Conservation (phyloP, 2,113 vertebrate species). For the Syngnathoides biaculeatus region DNA sequence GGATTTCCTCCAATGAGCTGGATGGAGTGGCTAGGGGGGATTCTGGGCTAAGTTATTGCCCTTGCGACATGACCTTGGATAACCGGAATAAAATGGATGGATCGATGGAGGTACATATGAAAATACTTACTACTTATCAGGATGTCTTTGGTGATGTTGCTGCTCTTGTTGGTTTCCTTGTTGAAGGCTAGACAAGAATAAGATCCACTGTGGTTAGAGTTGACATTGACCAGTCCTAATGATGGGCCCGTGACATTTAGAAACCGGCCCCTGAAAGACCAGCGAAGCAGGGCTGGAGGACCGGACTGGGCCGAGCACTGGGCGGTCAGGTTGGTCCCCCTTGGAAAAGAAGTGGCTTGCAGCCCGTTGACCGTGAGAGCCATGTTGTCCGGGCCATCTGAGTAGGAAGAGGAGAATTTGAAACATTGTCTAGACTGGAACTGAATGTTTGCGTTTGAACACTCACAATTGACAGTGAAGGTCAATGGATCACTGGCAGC, state of each 20-base stretch:
- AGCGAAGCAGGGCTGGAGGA: constrained; percentile 48
- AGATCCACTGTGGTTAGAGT: constrained; percentile 43
- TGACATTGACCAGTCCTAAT: constrained; percentile 31
- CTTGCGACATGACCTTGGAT: too few species aligned
- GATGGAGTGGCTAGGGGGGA: too few species aligned
- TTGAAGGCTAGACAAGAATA: constrained; percentile 63
- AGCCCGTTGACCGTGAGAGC: constrained; percentile 33
- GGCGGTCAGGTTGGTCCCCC: constrained; percentile 55
- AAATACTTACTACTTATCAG: constrained; percentile 39
- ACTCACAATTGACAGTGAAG: constrained; percentile 61
- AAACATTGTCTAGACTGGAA: not conserved
- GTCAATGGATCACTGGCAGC: constrained; percentile 37
- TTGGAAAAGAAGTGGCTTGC: constrained; percentile 21
- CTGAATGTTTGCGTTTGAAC: not conserved
- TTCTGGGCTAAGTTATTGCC: too few species aligned
- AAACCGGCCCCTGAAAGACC: constrained; percentile 37
- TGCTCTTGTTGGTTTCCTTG: constrained; percentile 43
- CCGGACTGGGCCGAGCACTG: constrained; percentile 49
- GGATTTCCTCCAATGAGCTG: too few species aligned
- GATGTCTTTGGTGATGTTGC: constrained; percentile 39
- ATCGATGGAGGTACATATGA: too few species aligned
- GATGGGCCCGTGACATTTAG: constrained; percentile 28
- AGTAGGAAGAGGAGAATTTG: constrained; percentile 1
- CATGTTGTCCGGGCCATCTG: constrained; percentile 63
- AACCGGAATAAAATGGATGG: too few species aligned